phyloP scores from a whole-genome alignment of 2,888 invertebrate genomes.

The Eupithecia vulgata region DNA sequence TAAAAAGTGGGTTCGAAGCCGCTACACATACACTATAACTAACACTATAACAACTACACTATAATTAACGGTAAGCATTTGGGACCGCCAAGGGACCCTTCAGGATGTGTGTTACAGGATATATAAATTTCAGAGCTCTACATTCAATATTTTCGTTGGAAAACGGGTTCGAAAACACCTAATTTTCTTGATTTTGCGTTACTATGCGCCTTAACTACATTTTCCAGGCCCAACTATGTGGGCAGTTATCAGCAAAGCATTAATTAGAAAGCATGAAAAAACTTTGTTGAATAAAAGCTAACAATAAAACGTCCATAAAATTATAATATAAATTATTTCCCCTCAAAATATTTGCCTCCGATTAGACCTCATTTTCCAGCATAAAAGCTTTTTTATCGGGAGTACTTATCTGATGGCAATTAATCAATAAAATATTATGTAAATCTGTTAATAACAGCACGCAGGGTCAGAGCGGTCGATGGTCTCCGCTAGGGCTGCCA shows the following conservation, averaged over 20 bases:
- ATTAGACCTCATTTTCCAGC: conserved; percentile 42
- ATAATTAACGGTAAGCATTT: too few species aligned
- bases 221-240: neutral
- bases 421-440: conserved; percentile 63
- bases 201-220: too few species aligned
- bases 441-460: conserved; percentile 48
- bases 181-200: too few species aligned
- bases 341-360: conserved; percentile 34
- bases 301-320: neutral
- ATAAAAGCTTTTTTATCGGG: conserved; percentile 52
- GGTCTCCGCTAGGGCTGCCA: conserved; percentile 41
- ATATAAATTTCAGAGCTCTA: too few species aligned
- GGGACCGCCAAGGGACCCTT: too few species aligned
- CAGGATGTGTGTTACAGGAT: too few species aligned
- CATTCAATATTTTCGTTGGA: too few species aligned
- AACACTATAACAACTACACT: too few species aligned
- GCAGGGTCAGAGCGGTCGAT: conserved; percentile 53
- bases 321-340: conserved; percentile 11
- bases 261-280: neutral
- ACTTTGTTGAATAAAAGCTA: neutral
- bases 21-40: too few species aligned
- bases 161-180: too few species aligned
- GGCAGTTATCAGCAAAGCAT: neutral
- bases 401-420: conserved; percentile 57
- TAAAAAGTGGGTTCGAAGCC: too few species aligned